Base-by-base conservation (phyloP, 1,140 invertebrate genomes). In the Zaprionus nigranus region DNA sequence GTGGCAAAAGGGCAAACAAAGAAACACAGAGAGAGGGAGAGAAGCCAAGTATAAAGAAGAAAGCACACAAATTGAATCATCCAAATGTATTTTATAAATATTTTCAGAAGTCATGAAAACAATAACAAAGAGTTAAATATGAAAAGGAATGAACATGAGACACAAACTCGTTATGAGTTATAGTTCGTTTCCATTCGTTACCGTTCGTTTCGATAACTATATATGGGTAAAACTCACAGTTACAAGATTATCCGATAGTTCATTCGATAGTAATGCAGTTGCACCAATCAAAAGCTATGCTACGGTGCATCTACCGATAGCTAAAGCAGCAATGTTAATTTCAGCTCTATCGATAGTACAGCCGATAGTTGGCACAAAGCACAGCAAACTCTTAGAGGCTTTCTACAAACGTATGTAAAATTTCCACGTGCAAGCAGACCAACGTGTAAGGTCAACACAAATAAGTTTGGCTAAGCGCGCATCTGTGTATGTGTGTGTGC, bases 361-460 rank as follows among this genome's bases (percentile, higher is more conserved):
- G 3, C 12, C 46, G 46, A 24, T 13, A 51, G 46, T 51, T 46
- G n/a, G n/a, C 40, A 40, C 15, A 3, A n/a, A 49, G 43, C 43
- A 49, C 34, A 57, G 58, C 62, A 34, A 60, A 46, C 59, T 36
- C 34, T 20, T 5, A 59, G 64, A 65, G 49, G n/a, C 38, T 71
- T 66, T 66, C 12, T 15, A 46, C 43, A 59, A 54, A 51, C n/a
- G 15, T 63, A 61, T 63, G 22, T 63, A 59, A 59, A 34, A 59
- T 43, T 71, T 75, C 67, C 73, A 75, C 73, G 73, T 75, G 73
- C 73, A 75, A 43, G 53, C 66, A 43, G 59, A 24, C 28, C 67
- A 62, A 62, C 51, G 36, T 40, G 46, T 67, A 74, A 65, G 76
- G 76, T 78, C 76, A 78, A 70, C 76, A 78, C 57, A 78, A 69